These are phyloP conservation scores for Acanthacorydalis orientalis DNA, from an alignment of 2,888 invertebrate species.

Conservation along the genomic window DNA sequence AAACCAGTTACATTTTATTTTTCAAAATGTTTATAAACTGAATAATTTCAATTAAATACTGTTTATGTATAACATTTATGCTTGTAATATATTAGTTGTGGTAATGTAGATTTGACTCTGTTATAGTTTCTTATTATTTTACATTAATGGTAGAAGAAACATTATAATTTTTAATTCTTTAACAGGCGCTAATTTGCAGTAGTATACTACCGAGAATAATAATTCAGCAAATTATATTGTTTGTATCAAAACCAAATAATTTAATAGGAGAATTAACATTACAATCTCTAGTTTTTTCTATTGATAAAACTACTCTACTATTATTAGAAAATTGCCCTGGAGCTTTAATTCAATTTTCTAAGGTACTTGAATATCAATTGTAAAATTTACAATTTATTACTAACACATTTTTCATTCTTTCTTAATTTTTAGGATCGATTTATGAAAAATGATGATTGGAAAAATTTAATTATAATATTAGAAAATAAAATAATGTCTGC, in stretches of 20 bases:
- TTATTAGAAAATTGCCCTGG: constrained; percentile 42
- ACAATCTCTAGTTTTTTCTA: constrained; percentile 29
- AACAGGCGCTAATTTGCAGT: constrained; percentile 41
- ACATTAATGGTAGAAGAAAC: not conserved
- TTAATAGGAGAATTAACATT: constrained; percentile 34
- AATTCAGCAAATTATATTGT: constrained; percentile 41
- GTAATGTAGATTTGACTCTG: no score
- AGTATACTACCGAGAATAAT: constrained; percentile 34
- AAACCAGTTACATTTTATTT: not conserved
- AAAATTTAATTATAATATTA: constrained; percentile 23
- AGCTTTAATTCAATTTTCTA: constrained; percentile 44
- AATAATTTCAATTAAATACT: not conserved
- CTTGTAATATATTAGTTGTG: no score
- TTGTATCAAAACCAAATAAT: constrained; percentile 36
- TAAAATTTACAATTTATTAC: not conserved
- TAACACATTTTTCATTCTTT: constrained; percentile 1
- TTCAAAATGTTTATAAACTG: not conserved
- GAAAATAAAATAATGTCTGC: constrained; percentile 20
- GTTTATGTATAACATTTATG: no score
- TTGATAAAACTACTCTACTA: constrained; percentile 33
- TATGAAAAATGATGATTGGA: constrained; percentile 26
- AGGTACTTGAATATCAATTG: constrained; percentile 27
- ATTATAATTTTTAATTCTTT: constrained; percentile 3
- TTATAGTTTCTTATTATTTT: not conserved
- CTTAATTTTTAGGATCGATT: constrained; percentile 23